Conservation (phyloP, 2,888 invertebrate genomes). For the Spisula solida region DNA sequence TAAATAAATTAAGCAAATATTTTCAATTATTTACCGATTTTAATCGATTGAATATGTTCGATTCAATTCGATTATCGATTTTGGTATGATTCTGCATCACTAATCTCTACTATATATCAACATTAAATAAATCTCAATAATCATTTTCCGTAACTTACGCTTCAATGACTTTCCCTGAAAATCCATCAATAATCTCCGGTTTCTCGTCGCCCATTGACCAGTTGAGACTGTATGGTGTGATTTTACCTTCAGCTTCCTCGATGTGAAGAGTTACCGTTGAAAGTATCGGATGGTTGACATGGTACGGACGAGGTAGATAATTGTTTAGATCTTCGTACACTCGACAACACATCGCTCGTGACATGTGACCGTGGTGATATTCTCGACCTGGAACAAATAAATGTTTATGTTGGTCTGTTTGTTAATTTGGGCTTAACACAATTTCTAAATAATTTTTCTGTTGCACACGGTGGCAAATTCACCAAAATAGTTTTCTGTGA, state of each 20-base stretch:
- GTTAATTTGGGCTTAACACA: no score
- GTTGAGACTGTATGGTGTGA: slow-evolving; percentile 77
- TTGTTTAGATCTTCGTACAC: slow-evolving; percentile 78
- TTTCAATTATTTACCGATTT: no score
- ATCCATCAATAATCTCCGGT: slow-evolving; percentile 80
- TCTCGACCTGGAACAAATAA: slow-evolving; percentile 71
- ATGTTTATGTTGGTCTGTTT: no score
- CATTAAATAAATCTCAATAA: no score
- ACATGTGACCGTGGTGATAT: slow-evolving; percentile 84
- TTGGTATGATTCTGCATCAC: no score
- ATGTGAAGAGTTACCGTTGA: slow-evolving; percentile 72
- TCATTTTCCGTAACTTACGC: slow-evolving; percentile 70
- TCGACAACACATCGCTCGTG: slow-evolving; percentile 84
- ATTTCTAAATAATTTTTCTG: not conserved
- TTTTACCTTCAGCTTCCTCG: slow-evolving; percentile 62
- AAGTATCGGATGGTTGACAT: slow-evolving; percentile 79
- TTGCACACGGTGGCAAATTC: not conserved
- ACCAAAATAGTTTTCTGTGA: not conserved
- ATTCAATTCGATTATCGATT: no score
- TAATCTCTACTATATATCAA: no score
- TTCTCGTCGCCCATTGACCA: slow-evolving; percentile 81
- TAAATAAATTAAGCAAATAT: no score
- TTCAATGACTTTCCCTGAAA: slow-evolving; percentile 77
- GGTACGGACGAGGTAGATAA: slow-evolving; percentile 76
- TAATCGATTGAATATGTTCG: no score